Percentiles rank a stretch among this genome's conserved stretches.
Conservation (phyloP, 1,140 invertebrate species). For the Aphidius gifuensis region DNA sequence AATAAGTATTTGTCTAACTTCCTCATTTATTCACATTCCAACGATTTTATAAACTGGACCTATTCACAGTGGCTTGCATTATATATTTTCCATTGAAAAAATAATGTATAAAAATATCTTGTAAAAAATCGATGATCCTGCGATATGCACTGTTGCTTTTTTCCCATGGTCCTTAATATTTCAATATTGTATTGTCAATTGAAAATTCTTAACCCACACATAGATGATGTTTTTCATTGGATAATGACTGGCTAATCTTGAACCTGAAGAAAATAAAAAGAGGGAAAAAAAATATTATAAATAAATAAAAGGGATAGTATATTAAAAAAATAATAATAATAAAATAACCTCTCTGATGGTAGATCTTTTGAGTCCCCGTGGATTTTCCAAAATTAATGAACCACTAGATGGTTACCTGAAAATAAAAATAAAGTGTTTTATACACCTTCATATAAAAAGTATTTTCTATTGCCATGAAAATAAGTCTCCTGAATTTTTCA, state of each 20-base stretch:
- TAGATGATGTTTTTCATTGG: slow-evolving; percentile 10
- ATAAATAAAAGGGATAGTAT: background rate
- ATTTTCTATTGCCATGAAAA: background rate
- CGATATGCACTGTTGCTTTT: slow-evolving; percentile 42
- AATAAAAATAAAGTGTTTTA: background rate
- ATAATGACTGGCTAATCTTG: slow-evolving; percentile 25
- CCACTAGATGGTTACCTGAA: slow-evolving; percentile 4
- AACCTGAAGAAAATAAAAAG: background rate
- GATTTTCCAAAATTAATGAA: slow-evolving; percentile 27
- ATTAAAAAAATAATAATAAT: slow-evolving; percentile 1
- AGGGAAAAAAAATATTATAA: slow-evolving; percentile 4
- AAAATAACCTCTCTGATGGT: background rate
- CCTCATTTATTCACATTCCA: no score
- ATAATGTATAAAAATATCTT: background rate
- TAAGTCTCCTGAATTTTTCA: no score
- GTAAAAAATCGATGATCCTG: slow-evolving; percentile 26
- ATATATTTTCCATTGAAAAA: background rate
- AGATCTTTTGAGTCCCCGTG: background rate
- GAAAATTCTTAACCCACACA: slow-evolving; percentile 34
- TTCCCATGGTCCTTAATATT: slow-evolving; percentile 21
- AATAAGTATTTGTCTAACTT: no score
- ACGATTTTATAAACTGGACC: no score
- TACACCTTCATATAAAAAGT: background rate
- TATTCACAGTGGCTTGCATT: no score
- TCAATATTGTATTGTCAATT: slow-evolving; percentile 34